phyloP scores from a whole-genome alignment of 2,888 invertebrate genomes.

The Leucozona laternaria region DNA sequence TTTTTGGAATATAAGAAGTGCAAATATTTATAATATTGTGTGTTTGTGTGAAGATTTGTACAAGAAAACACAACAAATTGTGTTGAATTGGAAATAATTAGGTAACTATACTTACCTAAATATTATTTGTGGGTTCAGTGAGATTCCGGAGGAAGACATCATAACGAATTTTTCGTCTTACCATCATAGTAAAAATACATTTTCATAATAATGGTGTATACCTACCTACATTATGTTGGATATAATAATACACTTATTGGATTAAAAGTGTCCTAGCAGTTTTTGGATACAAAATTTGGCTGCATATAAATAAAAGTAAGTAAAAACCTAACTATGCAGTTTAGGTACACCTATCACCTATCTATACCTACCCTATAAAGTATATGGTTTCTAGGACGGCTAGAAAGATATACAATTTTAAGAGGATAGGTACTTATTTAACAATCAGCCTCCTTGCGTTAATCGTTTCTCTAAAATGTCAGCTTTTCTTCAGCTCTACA shows the following conservation, averaged over 20 bases:
- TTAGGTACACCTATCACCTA: too few species aligned
- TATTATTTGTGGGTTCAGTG: conserved; percentile 27
- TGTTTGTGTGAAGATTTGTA: conserved; percentile 17
- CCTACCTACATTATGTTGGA: not conserved
- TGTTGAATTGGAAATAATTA: conserved; percentile 31
- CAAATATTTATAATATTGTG: conserved; percentile 2
- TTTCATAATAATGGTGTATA: not conserved
- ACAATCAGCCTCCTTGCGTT: too few species aligned
- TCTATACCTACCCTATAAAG: too few species aligned
- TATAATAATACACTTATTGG: conserved; percentile 51
- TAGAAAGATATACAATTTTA: too few species aligned
- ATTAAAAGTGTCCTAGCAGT: conserved; percentile 34
- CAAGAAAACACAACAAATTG: conserved; percentile 4
- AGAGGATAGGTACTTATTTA: too few species aligned
- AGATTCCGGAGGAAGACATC: conserved; percentile 31
- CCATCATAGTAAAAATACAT: conserved; percentile 4
- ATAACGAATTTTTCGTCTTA: conserved; percentile 7
- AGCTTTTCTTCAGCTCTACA: too few species aligned
- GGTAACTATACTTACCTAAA: not conserved
- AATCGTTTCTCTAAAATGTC: too few species aligned
- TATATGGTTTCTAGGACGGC: too few species aligned
- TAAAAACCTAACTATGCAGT: conserved; percentile 1
- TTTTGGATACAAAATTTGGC: conserved; percentile 45
- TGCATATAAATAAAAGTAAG: conserved; percentile 30
- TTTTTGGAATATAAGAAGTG: conserved; percentile 17